Evolutionary conservation across 1,140 invertebrate species (phyloP).

Genomic region (Drosophila hydei): DNA sequence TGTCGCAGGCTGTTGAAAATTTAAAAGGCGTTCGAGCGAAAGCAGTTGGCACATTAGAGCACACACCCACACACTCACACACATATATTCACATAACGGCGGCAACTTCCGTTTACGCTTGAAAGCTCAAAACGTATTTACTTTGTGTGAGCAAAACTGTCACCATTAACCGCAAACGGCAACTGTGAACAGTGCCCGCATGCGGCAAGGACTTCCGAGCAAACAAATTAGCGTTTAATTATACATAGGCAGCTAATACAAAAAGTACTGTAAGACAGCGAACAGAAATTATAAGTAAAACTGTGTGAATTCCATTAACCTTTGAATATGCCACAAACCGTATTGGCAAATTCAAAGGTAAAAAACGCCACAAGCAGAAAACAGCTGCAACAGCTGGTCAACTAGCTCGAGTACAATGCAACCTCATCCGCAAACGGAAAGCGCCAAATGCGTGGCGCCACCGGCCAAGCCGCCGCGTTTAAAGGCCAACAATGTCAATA

Average conservation of each 20-base stretch:
- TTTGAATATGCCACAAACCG: constrained; percentile 50
- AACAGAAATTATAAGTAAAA: constrained; percentile 5
- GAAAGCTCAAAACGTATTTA: constrained; percentile 68
- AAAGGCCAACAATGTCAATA: constrained; percentile 38
- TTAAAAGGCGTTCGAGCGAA: constrained; percentile 81
- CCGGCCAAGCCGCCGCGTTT: constrained; percentile 70
- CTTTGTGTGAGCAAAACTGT: constrained; percentile 74
- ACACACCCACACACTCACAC: constrained; percentile 28
- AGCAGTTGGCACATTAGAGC: constrained; percentile 67
- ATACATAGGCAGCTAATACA: constrained; percentile 49
- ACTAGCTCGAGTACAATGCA: constrained; percentile 56
- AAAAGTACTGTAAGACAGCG: constrained; percentile 5
- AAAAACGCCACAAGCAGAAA: constrained; percentile 42
- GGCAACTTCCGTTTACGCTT: constrained; percentile 68
- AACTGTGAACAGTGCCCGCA: constrained; percentile 40
- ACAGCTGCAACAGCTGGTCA: constrained; percentile 5
- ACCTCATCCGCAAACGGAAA: constrained; percentile 56
- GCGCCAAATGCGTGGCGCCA: constrained; percentile 43
- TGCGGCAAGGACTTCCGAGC: constrained; percentile 46
- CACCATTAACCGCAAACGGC: constrained; percentile 67
- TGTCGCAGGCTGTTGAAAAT: constrained; percentile 62
- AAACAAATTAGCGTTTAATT: constrained; percentile 80
- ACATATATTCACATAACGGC: constrained; percentile 2
- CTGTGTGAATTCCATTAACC: constrained; percentile 8
- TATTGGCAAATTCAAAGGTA: constrained; percentile 40